phyloP scores from a whole-genome alignment of 2,113 vertebrate species.

The Microtus ochrogaster region DNA sequence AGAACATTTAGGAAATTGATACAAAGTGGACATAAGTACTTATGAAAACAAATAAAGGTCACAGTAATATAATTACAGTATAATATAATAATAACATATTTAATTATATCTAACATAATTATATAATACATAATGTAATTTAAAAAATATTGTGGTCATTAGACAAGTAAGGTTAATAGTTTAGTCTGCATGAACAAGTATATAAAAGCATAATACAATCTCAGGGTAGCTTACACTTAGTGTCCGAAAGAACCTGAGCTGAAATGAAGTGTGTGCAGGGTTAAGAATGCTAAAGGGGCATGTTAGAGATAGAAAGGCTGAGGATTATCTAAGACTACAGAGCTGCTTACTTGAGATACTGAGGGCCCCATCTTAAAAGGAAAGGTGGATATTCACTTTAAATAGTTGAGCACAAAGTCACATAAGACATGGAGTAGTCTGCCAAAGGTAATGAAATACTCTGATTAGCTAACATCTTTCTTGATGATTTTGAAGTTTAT shows the following conservation, averaged over 20 bases:
- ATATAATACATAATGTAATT: neutral
- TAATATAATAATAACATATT: neutral
- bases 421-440: neutral
- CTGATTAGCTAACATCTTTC: neutral
- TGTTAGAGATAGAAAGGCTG: neutral
- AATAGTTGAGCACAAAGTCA: neutral
- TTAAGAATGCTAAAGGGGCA: neutral
- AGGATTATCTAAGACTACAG: neutral
- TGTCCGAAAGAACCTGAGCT: conserved; percentile 7
- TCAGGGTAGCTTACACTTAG: neutral
- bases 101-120: neutral
- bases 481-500: neutral
- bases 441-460: neutral
- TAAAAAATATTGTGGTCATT: neutral
- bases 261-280: neutral
- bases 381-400: neutral
- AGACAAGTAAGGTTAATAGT: neutral
- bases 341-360: neutral
- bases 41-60: neutral
- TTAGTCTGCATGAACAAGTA: neutral
- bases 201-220: neutral
- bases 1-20: neutral
- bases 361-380: neutral
- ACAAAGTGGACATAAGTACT: neutral
- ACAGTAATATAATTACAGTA: neutral